Evolutionary conservation across 2,888 invertebrate genomes (phyloP).

Genomic region (Agonopterix subpropinquella): DNA sequence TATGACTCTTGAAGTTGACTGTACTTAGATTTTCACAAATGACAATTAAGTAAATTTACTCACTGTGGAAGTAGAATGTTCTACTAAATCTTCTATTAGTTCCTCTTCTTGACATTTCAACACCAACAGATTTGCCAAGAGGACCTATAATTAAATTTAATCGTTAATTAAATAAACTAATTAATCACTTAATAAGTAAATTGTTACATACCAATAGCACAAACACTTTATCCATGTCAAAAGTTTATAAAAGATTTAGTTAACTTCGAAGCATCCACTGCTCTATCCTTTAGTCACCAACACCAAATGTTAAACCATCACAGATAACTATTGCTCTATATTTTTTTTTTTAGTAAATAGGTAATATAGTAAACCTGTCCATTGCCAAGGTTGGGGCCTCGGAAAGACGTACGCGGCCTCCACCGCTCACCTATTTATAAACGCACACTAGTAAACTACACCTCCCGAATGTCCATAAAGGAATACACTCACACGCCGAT

Average conservation of each 20-base stretch:
- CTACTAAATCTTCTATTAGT: slow-evolving; percentile 22
- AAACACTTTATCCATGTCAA: slow-evolving; percentile 46
- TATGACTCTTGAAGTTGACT: no score
- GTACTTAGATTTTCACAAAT: no score
- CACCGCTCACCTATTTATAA: slow-evolving; percentile 67
- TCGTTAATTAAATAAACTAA: background rate
- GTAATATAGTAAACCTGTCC: slow-evolving; percentile 37
- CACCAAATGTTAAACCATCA: slow-evolving; percentile 24
- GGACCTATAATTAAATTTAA: slow-evolving; percentile 31
- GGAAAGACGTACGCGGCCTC: slow-evolving; percentile 47
- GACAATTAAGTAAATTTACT: slow-evolving; percentile 22
- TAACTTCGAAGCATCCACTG: slow-evolving; percentile 13
- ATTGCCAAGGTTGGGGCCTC: slow-evolving; percentile 63
- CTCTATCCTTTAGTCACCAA: slow-evolving; percentile 18
- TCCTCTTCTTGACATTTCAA: slow-evolving; percentile 56
- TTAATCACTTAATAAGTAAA: background rate
- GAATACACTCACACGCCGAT: slow-evolving; percentile 19
- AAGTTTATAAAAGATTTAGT: slow-evolving; percentile 1
- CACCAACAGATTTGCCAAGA: slow-evolving; percentile 50
- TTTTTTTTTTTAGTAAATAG: slow-evolving; percentile 18
- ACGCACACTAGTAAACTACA: slow-evolving; percentile 44
- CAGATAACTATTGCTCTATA: slow-evolving; percentile 8
- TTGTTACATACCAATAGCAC: slow-evolving; percentile 43
- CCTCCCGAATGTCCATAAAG: slow-evolving; percentile 21
- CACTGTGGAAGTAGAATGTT: slow-evolving; percentile 31